Base-by-base conservation (phyloP, 1,140 invertebrate species). In the Drosophila baimaii region DNA sequence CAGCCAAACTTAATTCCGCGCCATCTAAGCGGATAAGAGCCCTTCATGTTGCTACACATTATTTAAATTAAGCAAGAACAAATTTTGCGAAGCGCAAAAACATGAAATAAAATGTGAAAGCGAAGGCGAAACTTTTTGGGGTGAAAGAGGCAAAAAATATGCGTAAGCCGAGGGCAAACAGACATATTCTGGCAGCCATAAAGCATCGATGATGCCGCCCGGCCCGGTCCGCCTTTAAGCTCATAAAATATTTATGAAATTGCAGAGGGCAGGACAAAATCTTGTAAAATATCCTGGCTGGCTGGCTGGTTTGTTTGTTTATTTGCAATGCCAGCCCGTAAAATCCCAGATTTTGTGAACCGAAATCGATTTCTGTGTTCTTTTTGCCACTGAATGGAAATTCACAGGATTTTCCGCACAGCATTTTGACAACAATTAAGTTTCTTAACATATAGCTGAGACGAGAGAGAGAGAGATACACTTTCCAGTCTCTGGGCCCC, bases 171-270 rank as follows among this genome's bases (percentile, higher is more conserved):
- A 54, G 55, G 25, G 37, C 55, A 62, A 43, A 73, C 33, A 49
- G 15, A 62, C 52, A 49, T 49, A 49, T 55, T 62, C 41, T 17
- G 37, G 15, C 64, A 66, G 61, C 29, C 27, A 52, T 57, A 81
- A 74, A 66, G 43, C 62, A 44, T 66, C 62, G 57, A 64, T 66
- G 47, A 52, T 52, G 7, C 31, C 10, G 10, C 75, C 76, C 61
- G 62, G n/a, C n/a, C n/a, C n/a, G n/a, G n/a, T 10, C 25, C 25
- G 47, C 82, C 79, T 79, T 86, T 76, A 79, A 88, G 82, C 75
- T 79, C 72, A 82, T 86, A 58, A 86, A 86, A 88, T 82, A 86
- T 86, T 86, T 79, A 86, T 86, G 83, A 82, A 81, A 78, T 86
- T 75, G 57, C 74, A 63, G 43, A n/a, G 31, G 47, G 29, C 58